Base-by-base conservation (phyloP, 2,797 vertebrate genomes). In the Todus mexicanus region DNA sequence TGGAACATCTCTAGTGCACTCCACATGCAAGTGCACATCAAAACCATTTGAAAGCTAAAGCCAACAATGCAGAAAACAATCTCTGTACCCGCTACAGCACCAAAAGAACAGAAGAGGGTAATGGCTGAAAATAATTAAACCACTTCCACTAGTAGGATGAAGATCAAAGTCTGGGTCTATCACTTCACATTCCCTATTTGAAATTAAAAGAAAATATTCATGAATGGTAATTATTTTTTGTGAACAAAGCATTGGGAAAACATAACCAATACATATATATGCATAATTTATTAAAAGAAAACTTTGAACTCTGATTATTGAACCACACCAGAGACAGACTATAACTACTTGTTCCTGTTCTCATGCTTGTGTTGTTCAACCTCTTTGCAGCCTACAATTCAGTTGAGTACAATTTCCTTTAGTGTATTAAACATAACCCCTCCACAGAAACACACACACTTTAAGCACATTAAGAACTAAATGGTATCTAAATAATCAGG, bases 161-260 rank as follows among this genome's bases (percentile, higher is more conserved):
- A 95, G 91, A 96, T 95, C 92, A 95, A 95, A 93, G 93, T 91
- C 89, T 80, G 72, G 51, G 81, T 77, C 81, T 80, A 71, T 77
- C 84, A 40, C 50, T 83, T 85, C 75, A 70, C 11, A 80, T 80
- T 70, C 1, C 0, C 25, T 81, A 65, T 81, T 63, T 84, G 78
- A 94, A 94, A 89, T 83, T 60, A 68, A 48, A n/a, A 73, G 87
- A 83, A 92, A 96, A 90, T 84, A 90, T 90, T 94, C 51, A 94
- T 90, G 84, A 89, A 77, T 53, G 35, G 15, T 87, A 87, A 92
- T 87, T 77, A 87, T 45, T 89, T 89, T 91, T 80, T 84, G 65
- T 79, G 78, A 94, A 92, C 78, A 94, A 94, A 95, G 87, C 75
- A 80, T 43, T 12, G 35, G 37, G 60, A 93, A 88, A 95, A 85